These are phyloP conservation scores for Actinostola sp. DNA, from an alignment of 92 coral and sea anemone species.

Conservation along the genomic window DNA sequence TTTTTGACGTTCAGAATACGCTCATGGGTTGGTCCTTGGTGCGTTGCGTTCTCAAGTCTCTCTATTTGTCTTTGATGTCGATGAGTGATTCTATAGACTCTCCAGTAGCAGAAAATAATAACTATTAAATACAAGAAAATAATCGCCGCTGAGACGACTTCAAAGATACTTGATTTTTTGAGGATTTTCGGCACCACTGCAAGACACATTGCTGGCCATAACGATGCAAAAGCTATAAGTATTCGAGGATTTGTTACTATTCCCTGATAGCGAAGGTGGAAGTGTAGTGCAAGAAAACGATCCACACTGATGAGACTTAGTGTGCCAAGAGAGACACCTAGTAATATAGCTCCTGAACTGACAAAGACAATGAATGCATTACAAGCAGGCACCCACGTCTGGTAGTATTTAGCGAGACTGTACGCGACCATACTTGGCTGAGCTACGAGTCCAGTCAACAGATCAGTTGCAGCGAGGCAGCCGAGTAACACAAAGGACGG, in stretches of 20 bases:
- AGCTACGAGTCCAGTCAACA: conserved; percentile 28
- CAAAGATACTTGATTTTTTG: background rate
- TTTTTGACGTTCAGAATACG: background rate
- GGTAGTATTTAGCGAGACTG: conserved; percentile 11
- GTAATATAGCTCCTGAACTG: conserved; percentile 6
- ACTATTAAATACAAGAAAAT: no score
- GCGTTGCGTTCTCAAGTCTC: background rate
- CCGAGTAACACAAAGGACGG: conserved; percentile 34
- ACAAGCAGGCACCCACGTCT: conserved; percentile 2
- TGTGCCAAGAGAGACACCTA: conserved; percentile 37
- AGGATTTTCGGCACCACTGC: background rate
- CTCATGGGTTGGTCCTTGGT: background rate
- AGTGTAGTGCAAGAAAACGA: conserved; percentile 29
- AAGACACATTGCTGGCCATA: background rate
- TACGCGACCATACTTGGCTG: conserved; percentile 22
- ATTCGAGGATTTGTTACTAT: conserved; percentile 26
- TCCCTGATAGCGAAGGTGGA: conserved; percentile 37
- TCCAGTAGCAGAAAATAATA: conserved; percentile 13
- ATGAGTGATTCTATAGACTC: conserved; percentile 4
- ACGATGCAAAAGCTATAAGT: background rate
- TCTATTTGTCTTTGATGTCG: background rate
- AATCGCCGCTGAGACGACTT: background rate
- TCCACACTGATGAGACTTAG: conserved; percentile 33
- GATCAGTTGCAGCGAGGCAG: conserved; percentile 40
- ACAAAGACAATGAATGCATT: conserved; percentile 1